Evolutionary conservation across 92 coral and sea anemone species (phyloP).

Genomic region (Porites cylindrica): DNA sequence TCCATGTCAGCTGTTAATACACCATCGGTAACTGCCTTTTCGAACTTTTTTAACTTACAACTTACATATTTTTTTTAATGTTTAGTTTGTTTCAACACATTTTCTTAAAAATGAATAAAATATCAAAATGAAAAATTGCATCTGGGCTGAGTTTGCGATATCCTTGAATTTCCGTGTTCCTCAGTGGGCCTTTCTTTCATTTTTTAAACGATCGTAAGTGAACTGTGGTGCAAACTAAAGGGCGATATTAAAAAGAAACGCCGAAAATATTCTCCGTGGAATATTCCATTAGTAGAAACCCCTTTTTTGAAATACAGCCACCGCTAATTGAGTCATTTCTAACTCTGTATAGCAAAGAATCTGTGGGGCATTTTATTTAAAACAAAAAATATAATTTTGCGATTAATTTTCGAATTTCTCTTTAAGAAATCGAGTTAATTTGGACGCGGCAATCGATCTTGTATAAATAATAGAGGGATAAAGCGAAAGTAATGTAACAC

Average conservation of each 20-base stretch:
- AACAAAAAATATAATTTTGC: constrained; percentile 37
- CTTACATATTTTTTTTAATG: constrained; percentile 18
- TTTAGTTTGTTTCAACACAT: constrained; percentile 43
- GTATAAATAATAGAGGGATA: constrained; percentile 34
- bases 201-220: constrained; percentile 1
- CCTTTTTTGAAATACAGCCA: constrained; percentile 16
- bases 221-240: constrained; percentile 22
- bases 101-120: constrained; percentile 48
- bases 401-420: constrained; percentile 41
- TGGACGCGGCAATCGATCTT: constrained; percentile 38
- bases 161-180: constrained; percentile 6
- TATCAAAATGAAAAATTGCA: constrained; percentile 14
- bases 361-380: constrained; percentile 37
- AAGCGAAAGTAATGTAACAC: constrained; percentile 50
- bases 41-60: constrained; percentile 43
- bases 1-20: constrained; percentile 40
- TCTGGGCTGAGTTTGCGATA: not conserved
- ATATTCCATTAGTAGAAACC: constrained; percentile 39
- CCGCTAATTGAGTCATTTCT: constrained; percentile 50
- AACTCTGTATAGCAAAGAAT: constrained; percentile 25
- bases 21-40: constrained; percentile 21
- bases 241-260: constrained; percentile 21
- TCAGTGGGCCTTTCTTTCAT: not conserved
- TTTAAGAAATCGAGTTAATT: constrained; percentile 32
- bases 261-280: constrained; percentile 19